phyloP scores from a whole-genome alignment of 2,113 vertebrate species.

The Casuarius casuarius region DNA sequence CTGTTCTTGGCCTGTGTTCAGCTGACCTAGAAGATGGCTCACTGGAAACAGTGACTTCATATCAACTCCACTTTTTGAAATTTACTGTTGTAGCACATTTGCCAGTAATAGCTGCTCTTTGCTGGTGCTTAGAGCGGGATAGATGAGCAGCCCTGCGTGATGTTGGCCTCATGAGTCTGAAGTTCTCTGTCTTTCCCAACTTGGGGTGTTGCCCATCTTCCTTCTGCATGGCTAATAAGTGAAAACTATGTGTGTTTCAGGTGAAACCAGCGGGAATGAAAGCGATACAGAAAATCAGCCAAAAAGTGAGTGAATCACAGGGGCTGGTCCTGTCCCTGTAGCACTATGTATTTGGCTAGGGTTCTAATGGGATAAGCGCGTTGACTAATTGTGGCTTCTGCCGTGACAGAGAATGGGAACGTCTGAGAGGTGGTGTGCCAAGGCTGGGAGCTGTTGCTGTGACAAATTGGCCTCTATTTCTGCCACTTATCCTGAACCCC shows the following conservation, averaged over 20 bases:
- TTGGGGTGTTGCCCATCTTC: conserved; percentile 34
- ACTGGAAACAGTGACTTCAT: not conserved
- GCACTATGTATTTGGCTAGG: not conserved
- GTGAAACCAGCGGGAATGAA: conserved; percentile 93
- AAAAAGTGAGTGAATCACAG: conserved; percentile 87
- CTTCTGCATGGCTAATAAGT: conserved; percentile 7
- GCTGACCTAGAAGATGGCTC: not conserved
- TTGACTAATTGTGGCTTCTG: not conserved
- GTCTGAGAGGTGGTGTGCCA: not conserved
- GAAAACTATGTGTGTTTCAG: conserved; percentile 77
- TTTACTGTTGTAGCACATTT: not conserved
- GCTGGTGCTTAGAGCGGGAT: not conserved
- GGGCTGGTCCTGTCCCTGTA: conserved; percentile 47
- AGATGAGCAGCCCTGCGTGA: not conserved
- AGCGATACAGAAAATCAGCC: conserved; percentile 90
- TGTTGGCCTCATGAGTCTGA: not conserved
- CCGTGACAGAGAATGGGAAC: not conserved
- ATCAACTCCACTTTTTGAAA: not conserved
- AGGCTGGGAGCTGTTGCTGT: not conserved
- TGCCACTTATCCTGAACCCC: not conserved
- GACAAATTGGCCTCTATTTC: not conserved
- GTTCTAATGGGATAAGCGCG: not conserved
- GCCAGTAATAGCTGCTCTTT: not conserved
- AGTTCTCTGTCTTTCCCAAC: conserved; percentile 6
- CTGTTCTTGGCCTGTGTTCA: not conserved